A percentile compares a stretch with the other conserved stretches of the same genome.
Conservation (phyloP, 2,113 vertebrate genomes). For the Phrynocephalus versicolor region DNA sequence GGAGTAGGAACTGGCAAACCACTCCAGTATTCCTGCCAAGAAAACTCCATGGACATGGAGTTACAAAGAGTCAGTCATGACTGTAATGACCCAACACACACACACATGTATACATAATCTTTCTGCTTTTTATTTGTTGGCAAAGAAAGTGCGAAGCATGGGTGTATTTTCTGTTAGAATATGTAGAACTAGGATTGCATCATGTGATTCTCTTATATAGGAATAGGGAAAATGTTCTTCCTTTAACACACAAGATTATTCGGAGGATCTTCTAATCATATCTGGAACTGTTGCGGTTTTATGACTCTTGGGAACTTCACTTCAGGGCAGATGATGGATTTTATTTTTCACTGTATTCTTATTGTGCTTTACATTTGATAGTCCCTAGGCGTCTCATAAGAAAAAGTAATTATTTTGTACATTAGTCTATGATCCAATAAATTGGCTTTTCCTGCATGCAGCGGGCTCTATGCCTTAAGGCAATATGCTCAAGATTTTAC, state of each 20-base stretch:
- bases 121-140: background rate
- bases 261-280: slow-evolving; percentile 61
- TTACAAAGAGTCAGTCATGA: too few species aligned
- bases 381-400: background rate
- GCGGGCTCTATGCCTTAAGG: too few species aligned
- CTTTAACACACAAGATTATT: slow-evolving; percentile 65
- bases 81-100: too few species aligned
- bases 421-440: background rate
- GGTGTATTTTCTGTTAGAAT: background rate
- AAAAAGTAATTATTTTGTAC: slow-evolving; percentile 1
- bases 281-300: slow-evolving; percentile 67
- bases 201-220: slow-evolving; percentile 38
- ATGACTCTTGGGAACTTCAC: slow-evolving; percentile 60
- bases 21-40: too few species aligned
- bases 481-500: too few species aligned
- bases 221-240: slow-evolving; percentile 32
- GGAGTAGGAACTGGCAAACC: too few species aligned
- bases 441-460: background rate
- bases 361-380: slow-evolving; percentile 29
- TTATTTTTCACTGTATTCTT: slow-evolving; percentile 23
- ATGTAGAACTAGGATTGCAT: accelerated
- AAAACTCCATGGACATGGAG: too few species aligned
- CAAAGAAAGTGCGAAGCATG: background rate
- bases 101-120: background rate
- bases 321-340: slow-evolving; percentile 13